These are phyloP conservation scores for Oxytorus armatus DNA, from an alignment of 2,888 invertebrate genomes.

Conservation along the genomic window DNA sequence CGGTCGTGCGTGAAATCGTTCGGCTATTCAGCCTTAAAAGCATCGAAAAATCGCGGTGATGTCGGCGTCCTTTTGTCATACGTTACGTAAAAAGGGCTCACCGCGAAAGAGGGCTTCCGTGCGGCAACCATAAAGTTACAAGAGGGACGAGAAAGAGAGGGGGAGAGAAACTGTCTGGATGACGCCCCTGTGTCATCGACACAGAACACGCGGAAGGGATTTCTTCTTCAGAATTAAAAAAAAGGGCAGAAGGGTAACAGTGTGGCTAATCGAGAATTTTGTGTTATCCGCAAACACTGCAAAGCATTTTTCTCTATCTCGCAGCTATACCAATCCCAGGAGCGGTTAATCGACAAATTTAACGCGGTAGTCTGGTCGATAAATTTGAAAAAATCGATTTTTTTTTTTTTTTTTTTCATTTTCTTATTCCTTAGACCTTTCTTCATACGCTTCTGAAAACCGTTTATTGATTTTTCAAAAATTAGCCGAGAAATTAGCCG, in stretches of 20 bases:
- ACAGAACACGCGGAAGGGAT: conserved; percentile 20
- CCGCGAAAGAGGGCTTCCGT: conserved; percentile 29
- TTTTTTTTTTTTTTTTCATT: too few relatives aligned
- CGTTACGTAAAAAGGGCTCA: conserved; percentile 11
- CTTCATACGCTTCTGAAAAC: too few relatives aligned
- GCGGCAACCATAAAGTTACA: conserved; percentile 16
- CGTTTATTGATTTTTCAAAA: too few relatives aligned
- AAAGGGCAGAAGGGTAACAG: conserved; percentile 36
- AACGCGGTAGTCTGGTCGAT: too few relatives aligned
- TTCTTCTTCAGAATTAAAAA: background rate
- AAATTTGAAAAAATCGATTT: too few relatives aligned
- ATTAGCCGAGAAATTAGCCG: too few relatives aligned
- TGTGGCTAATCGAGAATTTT: conserved; percentile 33
- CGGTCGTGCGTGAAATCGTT: conserved; percentile 59
- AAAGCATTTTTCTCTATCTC: conserved; percentile 14
- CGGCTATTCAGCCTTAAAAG: conserved; percentile 41
- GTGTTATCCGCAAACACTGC: conserved; percentile 50
- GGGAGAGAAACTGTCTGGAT: background rate
- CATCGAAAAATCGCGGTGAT: conserved; percentile 32
- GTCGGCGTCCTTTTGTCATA: conserved; percentile 63
- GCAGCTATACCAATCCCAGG: background rate
- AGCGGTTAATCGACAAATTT: conserved; percentile 34
- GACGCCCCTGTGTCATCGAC: background rate
- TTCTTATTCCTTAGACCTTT: too few relatives aligned
- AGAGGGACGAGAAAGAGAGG: background rate